Conservation (phyloP, 2,888 invertebrate genomes). For the Acanthococcus lagerstroemiae region DNA sequence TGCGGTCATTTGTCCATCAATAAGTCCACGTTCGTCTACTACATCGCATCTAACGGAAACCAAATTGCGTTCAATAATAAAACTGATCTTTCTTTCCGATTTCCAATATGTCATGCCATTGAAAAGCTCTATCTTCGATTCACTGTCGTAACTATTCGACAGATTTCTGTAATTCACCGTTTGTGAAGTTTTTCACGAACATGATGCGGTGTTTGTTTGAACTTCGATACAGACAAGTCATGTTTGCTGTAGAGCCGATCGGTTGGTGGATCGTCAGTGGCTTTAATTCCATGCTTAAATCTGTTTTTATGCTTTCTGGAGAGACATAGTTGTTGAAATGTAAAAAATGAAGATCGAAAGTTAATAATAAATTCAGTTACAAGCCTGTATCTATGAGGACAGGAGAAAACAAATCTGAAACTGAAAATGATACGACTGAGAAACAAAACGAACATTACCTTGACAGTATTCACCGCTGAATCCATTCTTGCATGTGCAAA, state of each 20-base stretch:
- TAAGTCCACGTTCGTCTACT: constrained; percentile 38
- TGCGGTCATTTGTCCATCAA: constrained; percentile 41
- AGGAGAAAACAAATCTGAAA: no score
- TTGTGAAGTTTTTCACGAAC: constrained; percentile 24
- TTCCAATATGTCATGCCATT: not conserved
- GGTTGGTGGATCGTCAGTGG: constrained; percentile 43
- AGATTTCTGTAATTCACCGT: not conserved
- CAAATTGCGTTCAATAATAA: constrained; percentile 4
- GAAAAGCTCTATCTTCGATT: no score
- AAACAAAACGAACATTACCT: no score
- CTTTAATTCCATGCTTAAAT: constrained; percentile 45
- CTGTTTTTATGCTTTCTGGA: not conserved
- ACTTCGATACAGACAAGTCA: constrained; percentile 47
- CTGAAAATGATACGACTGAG: no score
- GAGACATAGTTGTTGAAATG: no score
- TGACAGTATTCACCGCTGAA: constrained; percentile 61
- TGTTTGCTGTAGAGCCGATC: constrained; percentile 42
- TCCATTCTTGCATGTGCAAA: constrained; percentile 61
- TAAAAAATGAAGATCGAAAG: not conserved
- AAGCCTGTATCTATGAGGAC: no score
- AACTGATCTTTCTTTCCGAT: not conserved
- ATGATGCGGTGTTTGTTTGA: constrained; percentile 42
- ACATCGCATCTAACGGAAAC: constrained; percentile 41
- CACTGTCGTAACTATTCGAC: not conserved
- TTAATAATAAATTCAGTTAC: not conserved